Evolutionary conservation across 2,113 vertebrate genomes (phyloP), one percentile per base, ranked within the genome.

Genomic region (Cyanistes caeruleus): DNA sequence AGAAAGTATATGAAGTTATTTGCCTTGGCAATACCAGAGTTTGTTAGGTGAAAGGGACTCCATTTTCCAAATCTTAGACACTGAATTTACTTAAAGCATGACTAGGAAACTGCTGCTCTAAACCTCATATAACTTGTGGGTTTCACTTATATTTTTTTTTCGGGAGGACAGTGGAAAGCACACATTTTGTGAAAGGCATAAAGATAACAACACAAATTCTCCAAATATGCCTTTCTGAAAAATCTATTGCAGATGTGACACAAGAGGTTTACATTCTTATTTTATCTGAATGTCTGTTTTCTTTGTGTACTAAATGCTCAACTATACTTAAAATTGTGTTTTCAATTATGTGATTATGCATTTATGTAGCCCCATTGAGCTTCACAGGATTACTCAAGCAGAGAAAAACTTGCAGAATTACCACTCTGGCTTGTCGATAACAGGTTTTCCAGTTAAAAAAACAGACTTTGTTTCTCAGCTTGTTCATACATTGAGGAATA

Each of bases 281-380:
- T 85, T 93, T 93, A 69, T 79, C 78, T 55, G 37, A 69, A 58
- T 4, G 13, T 44, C 21, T 79, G 65, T 51, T 91, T 88, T 70
- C 72, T 77, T 91, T 95, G 46, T 87, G 55, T 64, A 80, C 24
- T 74, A 70, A 94, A 80, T 65, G 59, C 70, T 89, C 87, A 72
- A 22, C 49, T 87, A 43, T 31, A 89, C 51, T 87, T 93, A 83
- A 90, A 96, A 93, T 39, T 88, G 31, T 51, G 21, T 67, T 91
- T 93, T 86, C 85, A 96, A 91, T 95, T 96, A 94, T 30, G 27
- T 74, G 53, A 83, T 88, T 93, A 80, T 67, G 51, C 33, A 77
- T 92, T 96, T 86, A 30, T 69, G 35, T 77, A 88, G 59, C 76
- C 48, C 87, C 85, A 95, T n/a, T 94, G 87, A 80, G 67, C 39